phyloP scores from a whole-genome alignment of 2,113 vertebrate genomes.

The Rhinoptilus africanus region DNA sequence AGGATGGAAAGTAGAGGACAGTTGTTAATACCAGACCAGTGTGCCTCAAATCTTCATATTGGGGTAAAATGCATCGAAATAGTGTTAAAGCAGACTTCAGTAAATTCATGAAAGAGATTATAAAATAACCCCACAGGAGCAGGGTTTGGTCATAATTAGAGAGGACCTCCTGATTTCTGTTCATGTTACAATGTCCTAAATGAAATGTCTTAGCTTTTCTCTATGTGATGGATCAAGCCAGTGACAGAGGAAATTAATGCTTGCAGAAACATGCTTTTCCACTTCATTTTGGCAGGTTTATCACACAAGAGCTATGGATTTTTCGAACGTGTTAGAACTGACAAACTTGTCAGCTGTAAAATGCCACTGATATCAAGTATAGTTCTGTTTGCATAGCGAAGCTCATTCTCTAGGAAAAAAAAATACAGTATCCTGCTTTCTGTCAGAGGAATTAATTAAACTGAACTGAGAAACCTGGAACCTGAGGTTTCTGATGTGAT shows the following conservation, averaged over 20 bases:
- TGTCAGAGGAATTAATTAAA: background rate
- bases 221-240: background rate
- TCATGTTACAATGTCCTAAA: background rate
- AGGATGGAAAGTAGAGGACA: background rate
- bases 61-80: background rate
- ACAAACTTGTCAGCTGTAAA: constrained; percentile 1
- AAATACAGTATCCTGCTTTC: background rate
- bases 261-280: background rate
- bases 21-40: background rate
- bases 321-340: background rate
- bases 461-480: background rate
- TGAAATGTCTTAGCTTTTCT: background rate
- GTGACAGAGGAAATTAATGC: background rate
- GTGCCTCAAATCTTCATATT: background rate
- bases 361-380: background rate
- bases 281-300: constrained; percentile 2
- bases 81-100: background rate
- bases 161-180: background rate
- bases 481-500: background rate
- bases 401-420: background rate
- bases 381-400: background rate
- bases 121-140: rapidly evolving
- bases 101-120: background rate
- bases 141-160: background rate
- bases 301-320: background rate